Evolutionary conservation across 23 tunicate species (phyloP).

Genomic region (Ciona savignyi): DNA sequence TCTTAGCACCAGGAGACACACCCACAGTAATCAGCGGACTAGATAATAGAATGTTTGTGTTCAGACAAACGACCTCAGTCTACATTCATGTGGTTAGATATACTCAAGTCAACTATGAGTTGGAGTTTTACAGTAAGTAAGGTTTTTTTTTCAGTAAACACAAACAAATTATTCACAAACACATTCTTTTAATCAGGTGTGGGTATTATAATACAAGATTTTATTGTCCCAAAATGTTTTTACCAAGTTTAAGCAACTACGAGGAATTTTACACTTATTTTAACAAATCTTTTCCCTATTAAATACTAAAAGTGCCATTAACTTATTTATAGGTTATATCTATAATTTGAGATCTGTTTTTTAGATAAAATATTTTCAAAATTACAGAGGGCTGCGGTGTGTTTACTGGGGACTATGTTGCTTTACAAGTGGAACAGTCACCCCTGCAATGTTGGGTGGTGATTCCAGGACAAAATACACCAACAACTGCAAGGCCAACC

Average conservation of each 20-base stretch:
- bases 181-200: too few species aligned
- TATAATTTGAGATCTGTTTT: too few species aligned
- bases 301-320: too few species aligned
- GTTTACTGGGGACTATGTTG: not conserved
- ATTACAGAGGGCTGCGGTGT: not conserved
- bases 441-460: not conserved
- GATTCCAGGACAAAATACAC: not conserved
- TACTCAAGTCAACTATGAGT: not conserved
- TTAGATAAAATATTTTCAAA: too few species aligned
- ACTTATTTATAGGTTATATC: too few species aligned
- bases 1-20: not conserved
- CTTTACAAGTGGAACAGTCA: not conserved
- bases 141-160: not conserved
- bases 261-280: too few species aligned
- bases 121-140: not conserved
- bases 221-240: too few species aligned
- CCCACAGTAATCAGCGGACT: not conserved
- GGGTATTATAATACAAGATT: too few species aligned
- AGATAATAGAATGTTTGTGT: not conserved
- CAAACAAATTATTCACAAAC: too few species aligned
- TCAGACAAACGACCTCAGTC: not conserved
- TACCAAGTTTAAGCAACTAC: too few species aligned
- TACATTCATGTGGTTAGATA: not conserved
- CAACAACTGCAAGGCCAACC: not conserved
- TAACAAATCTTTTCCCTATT: too few species aligned